phyloP scores from a whole-genome alignment of 2,797 vertebrate species.

The Emydoidea blandingii region DNA sequence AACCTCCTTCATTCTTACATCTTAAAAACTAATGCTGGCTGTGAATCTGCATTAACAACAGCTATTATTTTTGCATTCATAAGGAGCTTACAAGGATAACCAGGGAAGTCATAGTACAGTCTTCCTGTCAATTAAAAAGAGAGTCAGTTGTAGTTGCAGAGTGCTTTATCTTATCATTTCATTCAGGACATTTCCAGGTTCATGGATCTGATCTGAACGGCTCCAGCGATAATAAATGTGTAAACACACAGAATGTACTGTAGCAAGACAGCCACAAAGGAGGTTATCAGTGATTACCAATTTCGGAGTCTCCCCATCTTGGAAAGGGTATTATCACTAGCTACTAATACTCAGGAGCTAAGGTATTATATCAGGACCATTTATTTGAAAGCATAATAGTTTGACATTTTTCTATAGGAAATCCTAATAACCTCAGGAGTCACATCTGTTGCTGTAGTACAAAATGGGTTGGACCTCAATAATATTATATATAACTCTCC shows the following conservation, averaged over 20 bases:
- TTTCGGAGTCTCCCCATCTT: conserved; percentile 64
- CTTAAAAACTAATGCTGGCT: conserved; percentile 80
- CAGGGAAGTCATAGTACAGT: conserved; percentile 78
- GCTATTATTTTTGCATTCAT: conserved; percentile 83
- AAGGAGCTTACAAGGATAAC: conserved; percentile 82
- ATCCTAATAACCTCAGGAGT: conserved; percentile 74
- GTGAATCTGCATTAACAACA: conserved; percentile 80
- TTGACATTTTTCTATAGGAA: conserved; percentile 79
- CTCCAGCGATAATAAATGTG: conserved; percentile 65
- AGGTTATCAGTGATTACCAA: conserved; percentile 44
- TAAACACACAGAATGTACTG: conserved; percentile 46
- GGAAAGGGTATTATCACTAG: conserved; percentile 49
- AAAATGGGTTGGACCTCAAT: conserved; percentile 67
- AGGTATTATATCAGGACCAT: conserved; percentile 69
- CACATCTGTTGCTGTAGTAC: conserved; percentile 78
- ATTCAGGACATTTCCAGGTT: conserved; percentile 66
- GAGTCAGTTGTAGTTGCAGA: conserved; percentile 74
- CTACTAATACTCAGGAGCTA: conserved; percentile 24
- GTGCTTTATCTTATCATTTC: conserved; percentile 73
- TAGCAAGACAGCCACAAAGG: conserved; percentile 46
- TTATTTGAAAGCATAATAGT: conserved; percentile 67
- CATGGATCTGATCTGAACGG: conserved; percentile 67
- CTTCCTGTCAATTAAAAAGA: conserved; percentile 79
- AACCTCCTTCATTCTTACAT: conserved; percentile 76
- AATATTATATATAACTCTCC: conserved; percentile 72